Evolutionary conservation across 2,888 invertebrate species (phyloP).

Genomic region (Phortica magna): DNA sequence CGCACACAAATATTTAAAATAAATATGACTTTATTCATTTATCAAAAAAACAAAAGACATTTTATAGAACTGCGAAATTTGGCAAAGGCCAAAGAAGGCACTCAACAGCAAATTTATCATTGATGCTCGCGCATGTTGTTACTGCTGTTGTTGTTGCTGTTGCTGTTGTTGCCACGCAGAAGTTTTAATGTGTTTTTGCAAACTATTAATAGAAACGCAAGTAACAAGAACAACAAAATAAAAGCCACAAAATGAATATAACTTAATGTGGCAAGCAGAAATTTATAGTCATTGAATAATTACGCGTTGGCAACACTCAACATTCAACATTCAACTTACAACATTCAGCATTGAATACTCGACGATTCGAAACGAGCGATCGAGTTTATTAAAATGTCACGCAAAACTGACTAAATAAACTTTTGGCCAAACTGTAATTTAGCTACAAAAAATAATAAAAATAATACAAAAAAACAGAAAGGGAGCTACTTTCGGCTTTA

Average conservation of each 20-base stretch:
- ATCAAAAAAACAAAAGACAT: slow-evolving; percentile 17
- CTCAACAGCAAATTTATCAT: neutral
- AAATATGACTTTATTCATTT: neutral
- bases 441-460: slow-evolving; percentile 70
- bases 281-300: slow-evolving; percentile 71
- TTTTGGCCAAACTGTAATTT: slow-evolving; percentile 69
- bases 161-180: neutral
- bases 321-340: slow-evolving; percentile 49
- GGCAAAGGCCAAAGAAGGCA: neutral
- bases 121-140: neutral
- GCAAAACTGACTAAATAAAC: slow-evolving; percentile 64
- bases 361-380: slow-evolving; percentile 41
- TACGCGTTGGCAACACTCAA: slow-evolving; percentile 60
- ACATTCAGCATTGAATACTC: neutral
- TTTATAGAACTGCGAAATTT: slow-evolving; percentile 5
- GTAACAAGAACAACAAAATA: neutral
- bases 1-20: slow-evolving; percentile 20
- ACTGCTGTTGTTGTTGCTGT: neutral
- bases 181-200: slow-evolving; percentile 18
- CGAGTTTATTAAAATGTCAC: slow-evolving; percentile 68
- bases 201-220: slow-evolving; percentile 6
- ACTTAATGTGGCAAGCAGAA: slow-evolving; percentile 9
- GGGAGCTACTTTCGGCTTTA: too few relatives aligned
- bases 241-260: neutral
- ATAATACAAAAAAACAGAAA: slow-evolving; percentile 56